Evolutionary conservation across 2,797 vertebrate genomes (phyloP).

Genomic region (Syngnathus acus): DNA sequence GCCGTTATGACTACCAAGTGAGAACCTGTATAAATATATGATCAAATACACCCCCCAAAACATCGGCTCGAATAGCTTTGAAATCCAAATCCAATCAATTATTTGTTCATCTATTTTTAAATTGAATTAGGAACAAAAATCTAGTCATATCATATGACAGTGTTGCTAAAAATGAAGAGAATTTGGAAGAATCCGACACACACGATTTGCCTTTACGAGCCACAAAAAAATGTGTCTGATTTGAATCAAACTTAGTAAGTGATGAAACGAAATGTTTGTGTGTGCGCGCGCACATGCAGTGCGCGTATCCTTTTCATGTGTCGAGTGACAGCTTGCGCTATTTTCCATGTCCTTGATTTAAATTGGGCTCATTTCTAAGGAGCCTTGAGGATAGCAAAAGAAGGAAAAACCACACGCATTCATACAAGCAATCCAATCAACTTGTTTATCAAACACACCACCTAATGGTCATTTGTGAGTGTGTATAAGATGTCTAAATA

Average conservation of each 20-base stretch:
- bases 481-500: slow-evolving; percentile 72
- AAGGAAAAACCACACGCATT: slow-evolving; percentile 64
- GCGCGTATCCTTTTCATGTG: slow-evolving; percentile 25
- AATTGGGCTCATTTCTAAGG: slow-evolving; percentile 44
- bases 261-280: slow-evolving; percentile 20
- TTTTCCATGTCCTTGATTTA: slow-evolving; percentile 61
- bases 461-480: slow-evolving; percentile 73
- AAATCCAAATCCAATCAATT: too few relatives aligned
- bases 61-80: too few relatives aligned
- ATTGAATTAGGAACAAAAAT: too few relatives aligned
- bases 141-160: too few relatives aligned
- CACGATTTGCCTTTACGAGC: not conserved
- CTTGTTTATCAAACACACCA: slow-evolving; percentile 77
- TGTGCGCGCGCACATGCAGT: slow-evolving; percentile 5
- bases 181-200: too few relatives aligned
- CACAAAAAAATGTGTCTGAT: slow-evolving; percentile 15
- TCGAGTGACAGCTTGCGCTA: slow-evolving; percentile 20
- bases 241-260: slow-evolving; percentile 49
- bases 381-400: slow-evolving; percentile 55
- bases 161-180: too few relatives aligned
- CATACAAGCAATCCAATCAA: slow-evolving; percentile 73
- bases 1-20: too few relatives aligned
- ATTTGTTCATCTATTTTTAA: too few relatives aligned
- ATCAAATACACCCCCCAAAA: too few relatives aligned
- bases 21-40: too few relatives aligned